These are phyloP conservation scores for Furcifer pardalis DNA, from an alignment of 2,797 vertebrate species.

Conservation along the genomic window DNA sequence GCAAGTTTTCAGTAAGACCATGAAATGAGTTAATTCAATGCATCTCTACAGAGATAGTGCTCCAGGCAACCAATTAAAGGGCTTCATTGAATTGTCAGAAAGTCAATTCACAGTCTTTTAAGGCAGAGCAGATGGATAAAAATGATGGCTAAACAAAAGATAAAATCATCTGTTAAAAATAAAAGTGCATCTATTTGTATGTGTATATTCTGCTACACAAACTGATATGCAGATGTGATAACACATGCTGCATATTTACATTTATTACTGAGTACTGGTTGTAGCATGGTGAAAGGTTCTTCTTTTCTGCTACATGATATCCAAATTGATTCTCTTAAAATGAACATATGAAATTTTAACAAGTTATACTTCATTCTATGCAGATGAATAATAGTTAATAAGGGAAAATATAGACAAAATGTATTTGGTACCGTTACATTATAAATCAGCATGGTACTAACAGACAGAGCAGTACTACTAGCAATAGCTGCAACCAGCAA, in stretches of 20 bases:
- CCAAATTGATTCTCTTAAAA: constrained; percentile 30
- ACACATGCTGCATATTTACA: constrained; percentile 25
- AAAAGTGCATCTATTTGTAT: constrained; percentile 41
- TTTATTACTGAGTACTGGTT: constrained; percentile 39
- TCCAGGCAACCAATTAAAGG: constrained; percentile 24
- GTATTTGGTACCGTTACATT: constrained; percentile 5
- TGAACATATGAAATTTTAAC: constrained; percentile 15
- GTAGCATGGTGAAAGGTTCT: constrained; percentile 33
- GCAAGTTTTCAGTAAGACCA: neutral
- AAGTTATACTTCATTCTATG: constrained; percentile 28
- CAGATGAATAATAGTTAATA: constrained; percentile 30
- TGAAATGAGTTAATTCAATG: constrained; percentile 7
- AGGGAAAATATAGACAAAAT: neutral
- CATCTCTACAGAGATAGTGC: neutral
- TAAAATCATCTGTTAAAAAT: constrained; percentile 46
- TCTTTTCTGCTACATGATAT: constrained; percentile 25
- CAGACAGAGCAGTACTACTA: neutral
- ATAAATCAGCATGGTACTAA: constrained; percentile 33
- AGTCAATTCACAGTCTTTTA: constrained; percentile 45
- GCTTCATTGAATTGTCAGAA: constrained; percentile 56
- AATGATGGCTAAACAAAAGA: constrained; percentile 56
- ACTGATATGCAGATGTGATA: constrained; percentile 27
- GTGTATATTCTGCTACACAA: constrained; percentile 40
- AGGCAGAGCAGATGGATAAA: constrained; percentile 45
- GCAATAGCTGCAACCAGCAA: neutral